These are phyloP conservation scores for Anguilla obscura DNA, from an alignment of 2,797 vertebrate species.

Conservation along the genomic window DNA sequence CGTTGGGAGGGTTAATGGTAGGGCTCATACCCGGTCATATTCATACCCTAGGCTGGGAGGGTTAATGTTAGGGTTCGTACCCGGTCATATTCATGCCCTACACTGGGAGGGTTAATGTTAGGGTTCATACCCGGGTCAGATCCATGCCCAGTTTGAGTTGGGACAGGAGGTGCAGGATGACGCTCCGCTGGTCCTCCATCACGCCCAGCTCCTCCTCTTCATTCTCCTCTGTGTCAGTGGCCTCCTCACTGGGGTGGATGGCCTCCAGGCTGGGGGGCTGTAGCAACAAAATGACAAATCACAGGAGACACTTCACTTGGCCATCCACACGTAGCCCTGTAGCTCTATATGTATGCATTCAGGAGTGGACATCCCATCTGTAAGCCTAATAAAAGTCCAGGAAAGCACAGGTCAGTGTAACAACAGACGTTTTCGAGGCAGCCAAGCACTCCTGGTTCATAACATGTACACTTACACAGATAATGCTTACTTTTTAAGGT, in stretches of 20 bases:
- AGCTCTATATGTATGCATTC: not conserved
- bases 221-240: constrained; percentile 87
- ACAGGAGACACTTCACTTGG: constrained; percentile 1
- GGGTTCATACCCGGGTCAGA: constrained; percentile 83
- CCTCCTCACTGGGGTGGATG: constrained; percentile 77
- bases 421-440: not conserved
- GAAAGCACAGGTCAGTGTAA: not conserved
- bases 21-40: constrained; percentile 81
- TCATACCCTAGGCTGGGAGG: constrained; percentile 79
- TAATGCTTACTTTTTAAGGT: not conserved
- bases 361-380: not conserved
- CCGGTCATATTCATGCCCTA: too few species aligned
- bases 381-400: not conserved
- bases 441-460: not conserved
- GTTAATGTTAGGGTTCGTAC: not conserved
- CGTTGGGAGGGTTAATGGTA: not conserved
- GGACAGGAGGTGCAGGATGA: constrained; percentile 95
- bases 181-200: constrained; percentile 90
- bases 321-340: not conserved
- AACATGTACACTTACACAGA: not conserved
- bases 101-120: not conserved
- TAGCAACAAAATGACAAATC: constrained; percentile 37
- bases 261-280: constrained; percentile 73
- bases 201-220: constrained; percentile 87
- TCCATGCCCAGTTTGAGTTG: constrained; percentile 98